These are phyloP conservation scores for Mirounga angustirostris DNA, from an alignment of 2,113 vertebrate genomes.

Conservation along the genomic window DNA sequence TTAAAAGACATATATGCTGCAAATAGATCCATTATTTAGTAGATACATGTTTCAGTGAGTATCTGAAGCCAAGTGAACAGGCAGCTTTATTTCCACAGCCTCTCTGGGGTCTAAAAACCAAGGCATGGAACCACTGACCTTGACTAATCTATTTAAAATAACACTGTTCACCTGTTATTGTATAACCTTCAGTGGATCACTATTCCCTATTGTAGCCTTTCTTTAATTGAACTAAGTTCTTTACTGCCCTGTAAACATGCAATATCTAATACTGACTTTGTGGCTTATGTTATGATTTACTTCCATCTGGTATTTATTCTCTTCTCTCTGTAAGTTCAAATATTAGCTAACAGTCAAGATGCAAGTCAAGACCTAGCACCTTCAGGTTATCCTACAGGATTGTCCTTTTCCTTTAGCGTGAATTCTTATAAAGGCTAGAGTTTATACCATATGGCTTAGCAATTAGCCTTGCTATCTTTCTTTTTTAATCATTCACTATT, in stretches of 20 bases:
- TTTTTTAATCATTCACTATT: not conserved
- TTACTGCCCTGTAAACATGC: not conserved
- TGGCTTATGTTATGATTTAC: not conserved
- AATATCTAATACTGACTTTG: not conserved
- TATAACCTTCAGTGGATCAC: not conserved
- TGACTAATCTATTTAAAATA: not conserved
- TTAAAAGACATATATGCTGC: not conserved
- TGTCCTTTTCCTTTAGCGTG: not conserved
- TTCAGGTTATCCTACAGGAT: not conserved
- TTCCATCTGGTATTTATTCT: not conserved
- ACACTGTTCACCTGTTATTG: not conserved
- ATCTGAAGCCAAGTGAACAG: not conserved
- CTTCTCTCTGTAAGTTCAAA: conserved; percentile 14
- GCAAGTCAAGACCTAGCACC: not conserved
- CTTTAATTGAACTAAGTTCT: not conserved
- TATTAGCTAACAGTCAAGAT: not conserved
- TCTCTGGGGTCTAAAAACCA: not conserved
- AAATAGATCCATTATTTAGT: not conserved
- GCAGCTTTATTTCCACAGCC: not conserved
- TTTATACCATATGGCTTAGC: not conserved
- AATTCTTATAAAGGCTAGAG: not conserved
- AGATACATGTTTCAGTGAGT: not conserved
- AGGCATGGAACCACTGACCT: not conserved
- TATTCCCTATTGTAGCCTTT: not conserved
- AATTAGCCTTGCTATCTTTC: not conserved